A percentile compares a stretch with the other conserved stretches of the same genome.
Evolutionary conservation across 2,888 invertebrate species (phyloP).

Genomic region (Lingula anatina): DNA sequence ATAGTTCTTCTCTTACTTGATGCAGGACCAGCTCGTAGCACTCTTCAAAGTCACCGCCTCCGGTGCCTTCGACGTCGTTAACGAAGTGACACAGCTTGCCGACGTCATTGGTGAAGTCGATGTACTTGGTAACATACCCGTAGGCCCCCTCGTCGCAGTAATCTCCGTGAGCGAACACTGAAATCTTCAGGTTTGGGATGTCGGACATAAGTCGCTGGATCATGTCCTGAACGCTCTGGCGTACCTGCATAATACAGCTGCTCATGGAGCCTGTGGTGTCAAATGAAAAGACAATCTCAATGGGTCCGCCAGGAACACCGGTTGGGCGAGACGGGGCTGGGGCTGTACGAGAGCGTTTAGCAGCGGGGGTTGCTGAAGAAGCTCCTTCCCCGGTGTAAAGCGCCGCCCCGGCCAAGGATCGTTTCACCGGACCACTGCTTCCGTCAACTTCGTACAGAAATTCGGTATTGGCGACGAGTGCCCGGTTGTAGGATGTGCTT

Average conservation of each 20-base stretch:
- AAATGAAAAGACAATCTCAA: slow-evolving; percentile 37
- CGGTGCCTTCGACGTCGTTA: slow-evolving; percentile 25
- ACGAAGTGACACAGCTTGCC: slow-evolving; percentile 30
- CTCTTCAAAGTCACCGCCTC: slow-evolving; percentile 40
- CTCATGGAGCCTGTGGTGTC: slow-evolving; percentile 44
- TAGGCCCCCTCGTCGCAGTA: slow-evolving; percentile 35
- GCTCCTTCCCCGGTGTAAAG: no score
- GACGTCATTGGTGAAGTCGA: slow-evolving; percentile 32
- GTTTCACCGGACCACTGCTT: not conserved
- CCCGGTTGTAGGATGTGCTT: not conserved
- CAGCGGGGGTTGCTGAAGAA: no score
- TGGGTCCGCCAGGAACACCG: slow-evolving; percentile 17
- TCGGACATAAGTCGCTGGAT: slow-evolving; percentile 39
- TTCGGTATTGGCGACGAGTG: not conserved
- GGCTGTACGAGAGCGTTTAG: no score
- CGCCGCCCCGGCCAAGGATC: not conserved
- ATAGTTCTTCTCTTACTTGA: slow-evolving; percentile 25
- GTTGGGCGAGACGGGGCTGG: not conserved
- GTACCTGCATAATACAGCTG: slow-evolving; percentile 29
- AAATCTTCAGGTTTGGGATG: slow-evolving; percentile 37
- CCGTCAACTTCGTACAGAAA: not conserved
- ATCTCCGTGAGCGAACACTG: slow-evolving; percentile 45
- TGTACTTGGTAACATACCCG: slow-evolving; percentile 32
- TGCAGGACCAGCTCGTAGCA: slow-evolving; percentile 43
- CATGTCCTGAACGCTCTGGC: slow-evolving; percentile 31